Evolutionary conservation across 2,113 vertebrate species (phyloP), one percentile per base, ranked within the genome.

Genomic region (Pangasianodon hypophthalmus): DNA sequence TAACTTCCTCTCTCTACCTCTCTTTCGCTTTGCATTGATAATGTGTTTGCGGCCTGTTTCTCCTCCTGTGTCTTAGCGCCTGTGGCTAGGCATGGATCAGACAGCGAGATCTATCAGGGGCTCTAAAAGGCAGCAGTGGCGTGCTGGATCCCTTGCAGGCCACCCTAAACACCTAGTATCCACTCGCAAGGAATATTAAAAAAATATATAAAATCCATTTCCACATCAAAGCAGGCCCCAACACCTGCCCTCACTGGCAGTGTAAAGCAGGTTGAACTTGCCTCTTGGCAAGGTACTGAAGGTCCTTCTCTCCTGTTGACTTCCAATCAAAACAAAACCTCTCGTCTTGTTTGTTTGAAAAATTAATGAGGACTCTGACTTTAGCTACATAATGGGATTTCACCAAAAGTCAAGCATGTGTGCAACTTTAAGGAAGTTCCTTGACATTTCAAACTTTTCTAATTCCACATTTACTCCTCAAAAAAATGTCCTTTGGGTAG

Each of bases 101-200:
- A 96, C 94, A 93, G 93, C 95, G 94, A 97, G 96, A 97, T 97
- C 97, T 97, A 95, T 94, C 95, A 84, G 95, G 95, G 96, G 95
- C 95, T 96, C 95, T 95, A 96, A 95, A 95, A 94, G 95, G 94
- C 91, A 62, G 95, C 94, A 95, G 92, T 95, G 67, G 84, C 79
- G 82, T 90, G 85, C 88, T 84, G 86, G 77, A 87, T 88, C 84
- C 96, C 94, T 95, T 48, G 82, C 84, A 90, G 91, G 89, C 87
- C 85, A 89, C 91, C 85, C 95, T 96, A 96, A 96, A 96, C 92
- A 95, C 91, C 69, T 94, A 94, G 95, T 91, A 95, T 95, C 93
- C 95, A 90, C 95, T 95, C 96, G 95, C 96, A 96, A 95, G 96
- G 95, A 96, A 96, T 96, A 94, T 95, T 94, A 94, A 95, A 94